These are phyloP conservation scores for Danaus plexippus DNA, from an alignment of 1,140 invertebrate genomes.

Conservation along the genomic window DNA sequence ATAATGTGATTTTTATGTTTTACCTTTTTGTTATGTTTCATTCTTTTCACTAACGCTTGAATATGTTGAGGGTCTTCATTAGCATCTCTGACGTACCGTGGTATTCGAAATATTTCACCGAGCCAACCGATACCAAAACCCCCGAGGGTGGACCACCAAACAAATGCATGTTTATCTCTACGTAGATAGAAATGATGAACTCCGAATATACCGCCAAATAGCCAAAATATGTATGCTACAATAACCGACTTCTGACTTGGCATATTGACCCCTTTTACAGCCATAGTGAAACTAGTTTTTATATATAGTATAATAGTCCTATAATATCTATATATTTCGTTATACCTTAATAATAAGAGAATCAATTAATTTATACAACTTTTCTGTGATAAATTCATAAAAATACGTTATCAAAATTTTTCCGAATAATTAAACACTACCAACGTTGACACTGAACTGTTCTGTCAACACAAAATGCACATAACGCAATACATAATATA, in stretches of 20 bases:
- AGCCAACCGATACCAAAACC: slow-evolving; percentile 92
- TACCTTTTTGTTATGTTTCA: slow-evolving; percentile 78
- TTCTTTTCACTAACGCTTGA: slow-evolving; percentile 75
- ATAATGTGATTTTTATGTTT: slow-evolving; percentile 10
- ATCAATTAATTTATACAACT: too few relatives aligned
- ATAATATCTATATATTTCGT: too few relatives aligned
- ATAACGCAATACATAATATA: too few relatives aligned
- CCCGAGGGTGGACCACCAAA: slow-evolving; percentile 89
- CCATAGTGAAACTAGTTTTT: slow-evolving; percentile 18
- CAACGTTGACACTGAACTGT: too few relatives aligned
- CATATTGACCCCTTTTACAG: slow-evolving; percentile 27
- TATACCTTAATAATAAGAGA: too few relatives aligned
- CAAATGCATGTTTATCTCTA: slow-evolving; percentile 90
- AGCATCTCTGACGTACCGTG: slow-evolving; percentile 88
- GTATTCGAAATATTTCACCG: slow-evolving; percentile 87
- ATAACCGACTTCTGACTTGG: slow-evolving; percentile 76
- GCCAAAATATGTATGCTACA: slow-evolving; percentile 86
- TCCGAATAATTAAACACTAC: too few relatives aligned
- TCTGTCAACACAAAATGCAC: too few relatives aligned
- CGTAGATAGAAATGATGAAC: slow-evolving; percentile 93
- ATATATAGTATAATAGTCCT: too few relatives aligned
- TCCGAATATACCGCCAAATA: slow-evolving; percentile 89
- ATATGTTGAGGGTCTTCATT: slow-evolving; percentile 85
- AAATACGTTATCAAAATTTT: too few relatives aligned
- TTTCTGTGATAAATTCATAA: too few relatives aligned